Evolutionary conservation across 1,140 invertebrate species (phyloP).

Genomic region (Macrosteles quadrilineatus): DNA sequence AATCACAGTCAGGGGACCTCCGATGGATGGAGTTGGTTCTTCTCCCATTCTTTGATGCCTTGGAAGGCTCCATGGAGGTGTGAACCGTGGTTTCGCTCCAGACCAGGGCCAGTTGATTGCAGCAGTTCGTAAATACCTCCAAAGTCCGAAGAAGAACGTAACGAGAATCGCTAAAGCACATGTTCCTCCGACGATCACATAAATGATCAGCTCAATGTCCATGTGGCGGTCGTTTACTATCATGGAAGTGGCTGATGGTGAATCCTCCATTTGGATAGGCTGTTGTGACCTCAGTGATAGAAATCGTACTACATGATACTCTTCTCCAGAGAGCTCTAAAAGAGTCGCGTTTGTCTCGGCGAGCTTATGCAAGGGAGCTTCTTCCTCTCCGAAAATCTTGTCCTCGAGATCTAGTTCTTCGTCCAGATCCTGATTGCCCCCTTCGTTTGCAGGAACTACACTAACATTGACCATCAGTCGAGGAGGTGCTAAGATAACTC

Average conservation of each 20-base stretch:
- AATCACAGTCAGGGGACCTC: slow-evolving; percentile 43
- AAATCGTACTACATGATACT: slow-evolving; percentile 46
- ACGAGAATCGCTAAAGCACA: slow-evolving; percentile 40
- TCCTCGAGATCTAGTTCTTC: slow-evolving; percentile 42
- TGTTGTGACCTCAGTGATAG: slow-evolving; percentile 40
- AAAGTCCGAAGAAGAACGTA: slow-evolving; percentile 39
- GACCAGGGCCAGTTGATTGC: slow-evolving; percentile 43
- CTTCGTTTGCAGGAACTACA: slow-evolving; percentile 39
- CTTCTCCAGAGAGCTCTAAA: slow-evolving; percentile 48
- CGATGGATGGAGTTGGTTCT: slow-evolving; percentile 26
- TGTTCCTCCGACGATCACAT: slow-evolving; percentile 41
- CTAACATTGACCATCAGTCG: slow-evolving; percentile 47
- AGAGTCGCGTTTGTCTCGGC: slow-evolving; percentile 49
- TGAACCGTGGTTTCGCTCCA: slow-evolving; percentile 38
- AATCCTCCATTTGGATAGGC: slow-evolving; percentile 39
- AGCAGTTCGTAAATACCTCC: slow-evolving; percentile 37
- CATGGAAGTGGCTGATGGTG: slow-evolving; percentile 30
- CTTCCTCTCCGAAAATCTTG: slow-evolving; percentile 40
- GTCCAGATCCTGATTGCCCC: slow-evolving; percentile 36
- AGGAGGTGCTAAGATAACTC: slow-evolving; percentile 45
- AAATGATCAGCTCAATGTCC: slow-evolving; percentile 45
- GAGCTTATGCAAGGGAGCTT: slow-evolving; percentile 45
- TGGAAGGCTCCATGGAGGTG: slow-evolving; percentile 21
- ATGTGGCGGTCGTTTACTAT: slow-evolving; percentile 39
- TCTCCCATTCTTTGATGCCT: slow-evolving; percentile 38